Evolutionary conservation across 2,113 vertebrate genomes (phyloP).

Genomic region (Pholis gunnellus): DNA sequence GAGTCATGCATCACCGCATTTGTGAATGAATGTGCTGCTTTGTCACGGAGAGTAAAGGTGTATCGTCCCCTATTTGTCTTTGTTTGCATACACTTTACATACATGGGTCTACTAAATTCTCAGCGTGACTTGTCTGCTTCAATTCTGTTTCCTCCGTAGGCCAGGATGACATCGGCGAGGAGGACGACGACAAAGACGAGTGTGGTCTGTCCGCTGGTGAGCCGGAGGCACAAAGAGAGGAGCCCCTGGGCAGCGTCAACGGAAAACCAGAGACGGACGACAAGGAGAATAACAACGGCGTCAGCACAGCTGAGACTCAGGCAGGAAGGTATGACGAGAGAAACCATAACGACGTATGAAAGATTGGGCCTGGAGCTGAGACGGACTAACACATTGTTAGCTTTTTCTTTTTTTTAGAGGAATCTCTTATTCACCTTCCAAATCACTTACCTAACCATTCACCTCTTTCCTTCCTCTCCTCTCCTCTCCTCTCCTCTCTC

Average conservation of each 20-base stretch:
- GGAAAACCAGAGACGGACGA: conserved; percentile 73
- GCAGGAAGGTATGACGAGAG: conserved; percentile 75
- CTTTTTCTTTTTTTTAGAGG: neutral
- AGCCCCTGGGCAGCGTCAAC: conserved; percentile 76
- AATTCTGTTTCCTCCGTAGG: neutral
- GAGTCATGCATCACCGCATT: neutral
- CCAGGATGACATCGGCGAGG: conserved; percentile 41
- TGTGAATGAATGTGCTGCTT: neutral
- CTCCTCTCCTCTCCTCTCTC: conserved; percentile 25
- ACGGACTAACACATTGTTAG: neutral
- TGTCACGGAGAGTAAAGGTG: neutral
- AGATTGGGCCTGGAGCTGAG: neutral
- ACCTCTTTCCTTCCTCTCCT: neutral
- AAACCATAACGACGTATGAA: neutral
- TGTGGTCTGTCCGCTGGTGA: conserved; percentile 45
- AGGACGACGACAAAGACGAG: conserved; percentile 38
- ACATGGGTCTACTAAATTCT: neutral
- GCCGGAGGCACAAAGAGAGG: conserved; percentile 37
- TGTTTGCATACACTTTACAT: conserved; percentile 13
- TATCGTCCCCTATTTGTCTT: neutral
- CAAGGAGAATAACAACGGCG: conserved; percentile 77
- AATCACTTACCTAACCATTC: neutral
- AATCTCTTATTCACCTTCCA: neutral
- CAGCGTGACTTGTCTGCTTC: neutral
- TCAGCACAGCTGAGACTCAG: conserved; percentile 71